These are phyloP conservation scores for Lepus timidus DNA, from an alignment of 2,113 vertebrate species.

Conservation along the genomic window DNA sequence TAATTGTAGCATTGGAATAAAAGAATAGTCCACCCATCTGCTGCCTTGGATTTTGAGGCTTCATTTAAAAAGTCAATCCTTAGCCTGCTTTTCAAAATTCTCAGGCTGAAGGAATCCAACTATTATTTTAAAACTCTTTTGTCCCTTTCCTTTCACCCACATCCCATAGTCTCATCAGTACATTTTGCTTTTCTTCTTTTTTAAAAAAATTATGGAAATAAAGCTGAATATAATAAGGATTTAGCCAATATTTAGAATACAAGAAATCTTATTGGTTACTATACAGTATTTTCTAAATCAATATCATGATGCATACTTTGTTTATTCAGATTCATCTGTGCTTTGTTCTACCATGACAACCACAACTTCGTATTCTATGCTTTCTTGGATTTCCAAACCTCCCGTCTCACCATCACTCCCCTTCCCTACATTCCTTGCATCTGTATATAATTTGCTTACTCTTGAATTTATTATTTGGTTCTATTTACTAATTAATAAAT, in stretches of 20 bases:
- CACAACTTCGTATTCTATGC: neutral
- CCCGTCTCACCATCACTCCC: neutral
- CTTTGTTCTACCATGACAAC: neutral
- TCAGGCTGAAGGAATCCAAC: constrained; percentile 46
- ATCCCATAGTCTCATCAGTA: neutral
- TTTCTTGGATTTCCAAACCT: neutral
- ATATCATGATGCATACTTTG: neutral
- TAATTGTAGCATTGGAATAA: constrained; percentile 84
- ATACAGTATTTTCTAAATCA: neutral
- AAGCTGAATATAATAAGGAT: neutral
- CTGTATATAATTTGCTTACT: neutral
- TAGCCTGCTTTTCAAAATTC: constrained; percentile 5
- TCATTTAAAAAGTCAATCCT: constrained; percentile 72
- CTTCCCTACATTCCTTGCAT: neutral
- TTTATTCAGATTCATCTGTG: neutral
- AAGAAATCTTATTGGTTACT: neutral
- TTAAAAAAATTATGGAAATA: constrained; percentile 4
- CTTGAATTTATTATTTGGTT: neutral
- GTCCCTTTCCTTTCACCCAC: neutral
- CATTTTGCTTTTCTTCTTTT: constrained; percentile 5
- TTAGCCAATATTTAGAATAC: neutral
- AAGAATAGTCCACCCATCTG: constrained; percentile 83
- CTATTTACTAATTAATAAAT: neutral
- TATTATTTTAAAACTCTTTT: neutral
- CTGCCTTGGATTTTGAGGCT: constrained; percentile 35